Evolutionary conservation across 1,140 invertebrate species (phyloP).

Genomic region (Zaprionus kolodkinae): DNA sequence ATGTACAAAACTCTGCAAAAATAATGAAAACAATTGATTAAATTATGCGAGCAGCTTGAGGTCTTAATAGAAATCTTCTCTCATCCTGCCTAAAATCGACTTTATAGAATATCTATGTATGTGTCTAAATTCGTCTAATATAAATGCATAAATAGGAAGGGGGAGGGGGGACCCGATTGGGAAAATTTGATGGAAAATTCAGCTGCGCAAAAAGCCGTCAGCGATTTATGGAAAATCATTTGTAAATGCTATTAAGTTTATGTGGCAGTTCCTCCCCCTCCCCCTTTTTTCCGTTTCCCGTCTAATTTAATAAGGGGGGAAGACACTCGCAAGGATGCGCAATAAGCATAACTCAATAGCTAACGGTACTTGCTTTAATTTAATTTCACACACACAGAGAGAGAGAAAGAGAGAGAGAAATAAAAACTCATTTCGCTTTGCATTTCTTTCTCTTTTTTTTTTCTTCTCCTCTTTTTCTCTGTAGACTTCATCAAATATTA

Average conservation of each 20-base stretch:
- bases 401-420: background rate
- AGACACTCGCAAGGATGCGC: background rate
- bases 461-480: background rate
- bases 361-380: slow-evolving; percentile 22
- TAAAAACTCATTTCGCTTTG: slow-evolving; percentile 14
- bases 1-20: background rate
- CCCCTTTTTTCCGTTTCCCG: no score
- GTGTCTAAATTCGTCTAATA: background rate
- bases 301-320: slow-evolving; percentile 18
- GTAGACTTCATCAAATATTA: slow-evolving; percentile 44
- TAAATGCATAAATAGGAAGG: background rate
- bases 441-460: background rate
- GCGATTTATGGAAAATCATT: slow-evolving; percentile 26
- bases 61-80: background rate
- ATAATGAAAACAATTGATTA: background rate
- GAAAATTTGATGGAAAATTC: background rate
- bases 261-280: background rate
- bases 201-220: background rate
- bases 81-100: no score
- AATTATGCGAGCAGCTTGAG: background rate
- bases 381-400: background rate
- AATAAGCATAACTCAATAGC: slow-evolving; percentile 7
- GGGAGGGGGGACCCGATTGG: background rate
- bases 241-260: slow-evolving; percentile 17
- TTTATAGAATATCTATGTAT: background rate